phyloP scores from a whole-genome alignment of 2,797 vertebrate species.

The Tokudaia muenninki region DNA sequence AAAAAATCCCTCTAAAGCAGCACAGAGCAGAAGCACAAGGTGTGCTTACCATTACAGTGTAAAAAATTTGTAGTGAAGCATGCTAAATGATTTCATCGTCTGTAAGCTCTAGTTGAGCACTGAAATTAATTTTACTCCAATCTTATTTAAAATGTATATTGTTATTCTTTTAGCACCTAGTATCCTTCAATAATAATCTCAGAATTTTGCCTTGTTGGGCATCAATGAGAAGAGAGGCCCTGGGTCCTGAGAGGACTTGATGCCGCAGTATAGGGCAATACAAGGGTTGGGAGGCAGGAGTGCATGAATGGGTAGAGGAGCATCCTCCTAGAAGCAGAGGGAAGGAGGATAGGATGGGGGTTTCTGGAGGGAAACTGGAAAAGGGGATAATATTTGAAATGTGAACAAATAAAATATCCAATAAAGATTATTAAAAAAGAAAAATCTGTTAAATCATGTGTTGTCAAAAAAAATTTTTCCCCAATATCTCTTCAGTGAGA shows the following conservation, averaged over 20 bases:
- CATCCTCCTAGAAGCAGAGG: no score
- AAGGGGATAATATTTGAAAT: no score
- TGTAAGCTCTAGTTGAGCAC: background rate
- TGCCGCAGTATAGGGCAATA: no score
- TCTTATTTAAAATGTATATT: background rate
- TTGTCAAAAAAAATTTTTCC: background rate
- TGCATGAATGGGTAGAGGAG: no score
- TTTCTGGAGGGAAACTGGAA: no score
- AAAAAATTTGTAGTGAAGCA: rapidly evolving
- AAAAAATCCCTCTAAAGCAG: background rate
- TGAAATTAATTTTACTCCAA: background rate
- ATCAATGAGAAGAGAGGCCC: no score
- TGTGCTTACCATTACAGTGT: background rate
- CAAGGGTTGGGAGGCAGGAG: no score
- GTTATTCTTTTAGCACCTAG: background rate
- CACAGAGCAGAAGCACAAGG: background rate
- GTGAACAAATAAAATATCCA: no score
- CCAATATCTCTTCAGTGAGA: background rate
- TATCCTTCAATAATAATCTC: background rate
- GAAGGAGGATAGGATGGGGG: no score
- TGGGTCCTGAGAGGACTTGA: no score
- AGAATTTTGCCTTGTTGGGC: background rate
- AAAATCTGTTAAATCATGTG: no score
- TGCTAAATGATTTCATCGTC: background rate
- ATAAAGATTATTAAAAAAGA: no score